Evolutionary conservation across 2,888 invertebrate genomes (phyloP).

Genomic region (Sicus ferrugineus): DNA sequence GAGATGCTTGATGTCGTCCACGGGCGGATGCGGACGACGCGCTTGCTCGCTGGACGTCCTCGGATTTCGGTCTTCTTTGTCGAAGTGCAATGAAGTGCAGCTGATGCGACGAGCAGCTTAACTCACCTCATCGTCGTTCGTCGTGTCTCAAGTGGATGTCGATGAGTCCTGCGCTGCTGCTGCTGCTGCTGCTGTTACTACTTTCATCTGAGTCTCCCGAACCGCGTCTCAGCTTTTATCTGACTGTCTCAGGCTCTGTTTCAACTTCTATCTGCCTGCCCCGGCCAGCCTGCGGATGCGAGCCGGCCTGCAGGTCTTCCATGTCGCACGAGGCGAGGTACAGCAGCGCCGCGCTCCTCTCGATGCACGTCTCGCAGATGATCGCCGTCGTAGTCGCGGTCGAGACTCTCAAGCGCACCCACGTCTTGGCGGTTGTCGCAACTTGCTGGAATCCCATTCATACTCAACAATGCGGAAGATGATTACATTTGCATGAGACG

Average conservation of each 20-base stretch:
- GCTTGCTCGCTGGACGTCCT: background rate
- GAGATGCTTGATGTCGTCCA: slow-evolving; percentile 10
- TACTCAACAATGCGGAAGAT: slow-evolving; percentile 43
- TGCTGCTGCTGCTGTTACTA: no score
- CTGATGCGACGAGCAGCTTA: background rate
- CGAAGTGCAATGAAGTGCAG: slow-evolving; percentile 25
- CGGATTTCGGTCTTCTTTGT: background rate
- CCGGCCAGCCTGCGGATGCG: background rate
- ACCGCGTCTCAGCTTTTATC: no score
- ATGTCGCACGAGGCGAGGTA: background rate
- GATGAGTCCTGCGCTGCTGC: background rate
- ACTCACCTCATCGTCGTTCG: background rate
- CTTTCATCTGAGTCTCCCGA: no score
- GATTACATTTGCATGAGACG: slow-evolving; percentile 41
- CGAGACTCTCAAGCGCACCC: background rate
- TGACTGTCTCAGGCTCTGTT: no score
- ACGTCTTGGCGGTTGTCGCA: background rate
- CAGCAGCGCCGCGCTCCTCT: background rate
- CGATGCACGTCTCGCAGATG: no score
- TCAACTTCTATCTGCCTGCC: slow-evolving; percentile 2
- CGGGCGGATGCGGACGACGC: no score
- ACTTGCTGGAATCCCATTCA: slow-evolving; percentile 1
- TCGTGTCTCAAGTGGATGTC: slow-evolving; percentile 16
- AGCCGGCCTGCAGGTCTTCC: background rate
- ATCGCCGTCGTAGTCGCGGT: no score